Evolutionary conservation across 2,797 vertebrate genomes (phyloP).

Genomic region (Euphonia xanthogaster): DNA sequence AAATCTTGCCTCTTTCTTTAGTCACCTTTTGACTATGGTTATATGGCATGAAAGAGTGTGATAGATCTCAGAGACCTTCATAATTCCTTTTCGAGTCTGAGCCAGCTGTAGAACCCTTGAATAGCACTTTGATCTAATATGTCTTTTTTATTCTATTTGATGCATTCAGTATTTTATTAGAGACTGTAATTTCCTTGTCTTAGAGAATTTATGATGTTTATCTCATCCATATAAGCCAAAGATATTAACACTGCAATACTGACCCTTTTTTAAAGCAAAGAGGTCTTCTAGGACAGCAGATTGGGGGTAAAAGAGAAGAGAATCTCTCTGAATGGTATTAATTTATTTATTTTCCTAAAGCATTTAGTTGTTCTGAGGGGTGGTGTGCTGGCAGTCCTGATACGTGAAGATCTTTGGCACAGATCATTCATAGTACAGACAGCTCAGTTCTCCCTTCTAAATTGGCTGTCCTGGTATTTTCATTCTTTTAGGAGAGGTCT

Average conservation of each 20-base stretch:
- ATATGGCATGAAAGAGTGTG: background rate
- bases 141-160: slow-evolving; percentile 14
- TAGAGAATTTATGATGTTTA: slow-evolving; percentile 13
- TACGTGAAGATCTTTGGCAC: background rate
- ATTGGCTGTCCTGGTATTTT: background rate
- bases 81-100: slow-evolving; percentile 31
- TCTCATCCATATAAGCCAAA: slow-evolving; percentile 25
- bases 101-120: background rate
- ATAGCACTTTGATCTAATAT: slow-evolving; percentile 4
- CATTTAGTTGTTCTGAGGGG: background rate
- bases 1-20: background rate
- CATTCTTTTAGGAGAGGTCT: background rate
- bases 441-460: background rate
- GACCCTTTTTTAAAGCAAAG: background rate
- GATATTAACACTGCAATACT: background rate
- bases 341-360: background rate
- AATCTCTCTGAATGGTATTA: background rate
- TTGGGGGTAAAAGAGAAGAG: background rate
- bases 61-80: background rate
- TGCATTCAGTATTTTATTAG: slow-evolving; percentile 5
- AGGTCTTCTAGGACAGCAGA: background rate
- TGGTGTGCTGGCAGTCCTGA: background rate
- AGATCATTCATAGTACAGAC: background rate
- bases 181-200: slow-evolving; percentile 5
- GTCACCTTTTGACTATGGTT: background rate